Evolutionary conservation across 2,888 invertebrate species (phyloP).

Genomic region (Cephus rjabovi): DNA sequence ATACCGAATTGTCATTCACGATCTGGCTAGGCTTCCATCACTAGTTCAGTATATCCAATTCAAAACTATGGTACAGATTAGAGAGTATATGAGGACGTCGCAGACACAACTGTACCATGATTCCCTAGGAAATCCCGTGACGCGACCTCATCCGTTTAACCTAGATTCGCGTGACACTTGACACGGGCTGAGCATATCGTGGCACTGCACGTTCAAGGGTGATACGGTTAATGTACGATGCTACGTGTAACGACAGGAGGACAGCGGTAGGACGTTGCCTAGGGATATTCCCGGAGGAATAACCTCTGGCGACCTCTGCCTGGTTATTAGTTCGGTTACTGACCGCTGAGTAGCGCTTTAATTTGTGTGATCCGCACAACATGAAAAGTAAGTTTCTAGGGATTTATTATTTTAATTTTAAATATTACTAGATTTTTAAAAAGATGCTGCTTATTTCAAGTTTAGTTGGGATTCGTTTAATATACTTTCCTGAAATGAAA

Average conservation of each 20-base stretch:
- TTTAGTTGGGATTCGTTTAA: neutral
- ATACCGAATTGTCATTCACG: neutral
- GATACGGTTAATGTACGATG: neutral
- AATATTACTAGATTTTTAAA: too few relatives aligned
- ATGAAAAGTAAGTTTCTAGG: too few relatives aligned
- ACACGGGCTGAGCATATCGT: neutral
- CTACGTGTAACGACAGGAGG: neutral
- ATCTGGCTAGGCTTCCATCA: neutral
- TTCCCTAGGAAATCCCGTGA: neutral
- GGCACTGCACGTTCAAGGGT: neutral
- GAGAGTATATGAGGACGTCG: neutral
- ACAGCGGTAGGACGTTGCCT: neutral
- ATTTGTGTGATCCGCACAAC: too few relatives aligned
- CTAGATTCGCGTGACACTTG: conserved; percentile 4
- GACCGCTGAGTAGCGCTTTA: neutral
- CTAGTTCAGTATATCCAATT: neutral
- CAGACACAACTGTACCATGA: neutral
- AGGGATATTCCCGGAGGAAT: neutral
- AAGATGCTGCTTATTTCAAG: too few relatives aligned
- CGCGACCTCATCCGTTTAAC: conserved; percentile 3
- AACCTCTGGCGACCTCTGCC: neutral
- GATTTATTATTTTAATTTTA: too few relatives aligned
- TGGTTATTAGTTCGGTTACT: neutral
- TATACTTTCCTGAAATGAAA: neutral
- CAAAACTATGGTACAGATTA: neutral